These are phyloP conservation scores for Acanthurus lineatus DNA, from an alignment of 2,797 vertebrate genomes.

Conservation along the genomic window DNA sequence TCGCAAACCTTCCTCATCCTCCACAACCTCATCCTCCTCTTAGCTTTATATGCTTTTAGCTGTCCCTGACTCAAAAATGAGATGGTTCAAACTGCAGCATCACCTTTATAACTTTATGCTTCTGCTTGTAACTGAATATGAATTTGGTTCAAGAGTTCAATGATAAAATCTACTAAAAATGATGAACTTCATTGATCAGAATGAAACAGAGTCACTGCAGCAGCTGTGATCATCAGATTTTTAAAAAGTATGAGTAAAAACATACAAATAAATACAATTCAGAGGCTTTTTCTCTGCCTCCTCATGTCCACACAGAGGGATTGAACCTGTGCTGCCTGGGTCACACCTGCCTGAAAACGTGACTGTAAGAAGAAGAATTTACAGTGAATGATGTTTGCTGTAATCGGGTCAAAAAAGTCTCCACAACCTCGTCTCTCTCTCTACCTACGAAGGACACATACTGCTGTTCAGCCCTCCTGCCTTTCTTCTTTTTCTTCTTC, in stretches of 20 bases:
- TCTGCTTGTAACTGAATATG: neutral
- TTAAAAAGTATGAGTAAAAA: neutral
- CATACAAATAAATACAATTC: neutral
- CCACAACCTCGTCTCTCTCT: neutral
- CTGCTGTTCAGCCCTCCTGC: neutral
- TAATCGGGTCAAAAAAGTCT: neutral
- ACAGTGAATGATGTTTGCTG: neutral
- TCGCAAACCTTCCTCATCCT: constrained; percentile 29
- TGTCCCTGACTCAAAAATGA: neutral
- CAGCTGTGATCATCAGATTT: neutral
- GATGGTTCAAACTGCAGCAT: neutral
- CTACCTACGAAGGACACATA: constrained; percentile 23
- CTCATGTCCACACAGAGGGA: neutral
- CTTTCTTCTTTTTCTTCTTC: neutral
- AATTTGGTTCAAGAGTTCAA: neutral
- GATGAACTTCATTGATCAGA: neutral
- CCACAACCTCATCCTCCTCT: neutral
- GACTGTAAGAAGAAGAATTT: neutral
- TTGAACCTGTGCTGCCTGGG: neutral
- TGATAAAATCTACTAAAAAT: neutral
- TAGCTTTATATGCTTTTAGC: neutral
- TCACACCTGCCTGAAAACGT: constrained; percentile 1
- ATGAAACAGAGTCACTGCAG: neutral
- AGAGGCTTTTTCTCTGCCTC: neutral
- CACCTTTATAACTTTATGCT: neutral